Conservation (phyloP, 2,797 vertebrate genomes). For the Heterohyrax brucei region DNA sequence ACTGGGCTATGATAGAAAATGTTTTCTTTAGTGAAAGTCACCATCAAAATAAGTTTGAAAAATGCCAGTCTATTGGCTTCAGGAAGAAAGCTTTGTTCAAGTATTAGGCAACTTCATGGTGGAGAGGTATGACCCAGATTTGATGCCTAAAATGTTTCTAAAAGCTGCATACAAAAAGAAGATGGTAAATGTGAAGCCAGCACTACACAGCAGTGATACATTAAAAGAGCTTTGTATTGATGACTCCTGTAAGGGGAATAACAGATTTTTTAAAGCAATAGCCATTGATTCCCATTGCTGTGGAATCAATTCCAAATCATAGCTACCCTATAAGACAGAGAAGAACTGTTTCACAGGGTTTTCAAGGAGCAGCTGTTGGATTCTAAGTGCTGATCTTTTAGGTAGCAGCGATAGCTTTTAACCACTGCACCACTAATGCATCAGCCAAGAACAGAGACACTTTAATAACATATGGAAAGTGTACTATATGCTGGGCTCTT, state of each 20-base stretch:
- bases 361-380: too few relatives aligned
- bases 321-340: too few relatives aligned
- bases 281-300: too few relatives aligned
- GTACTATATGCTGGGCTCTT: neutral
- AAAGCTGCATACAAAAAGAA: neutral
- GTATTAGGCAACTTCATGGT: neutral
- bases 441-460: neutral
- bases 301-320: too few relatives aligned
- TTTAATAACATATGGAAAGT: neutral
- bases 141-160: neutral
- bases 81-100: neutral
- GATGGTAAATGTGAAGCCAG: neutral
- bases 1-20: constrained; percentile 16
- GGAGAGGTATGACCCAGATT: neutral
- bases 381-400: too few relatives aligned
- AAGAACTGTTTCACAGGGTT: too few relatives aligned
- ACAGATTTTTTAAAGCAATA: constrained; percentile 12
- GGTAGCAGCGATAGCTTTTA: too few relatives aligned
- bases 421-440: too few relatives aligned
- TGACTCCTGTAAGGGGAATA: neutral
- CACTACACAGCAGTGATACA: neutral
- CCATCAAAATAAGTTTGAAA: neutral
- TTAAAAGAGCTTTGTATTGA: neutral
- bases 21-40: constrained; percentile 5
- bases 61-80: neutral